Conservation (phyloP, 2,113 vertebrate genomes). For the Chloropsis cyanopogon region DNA sequence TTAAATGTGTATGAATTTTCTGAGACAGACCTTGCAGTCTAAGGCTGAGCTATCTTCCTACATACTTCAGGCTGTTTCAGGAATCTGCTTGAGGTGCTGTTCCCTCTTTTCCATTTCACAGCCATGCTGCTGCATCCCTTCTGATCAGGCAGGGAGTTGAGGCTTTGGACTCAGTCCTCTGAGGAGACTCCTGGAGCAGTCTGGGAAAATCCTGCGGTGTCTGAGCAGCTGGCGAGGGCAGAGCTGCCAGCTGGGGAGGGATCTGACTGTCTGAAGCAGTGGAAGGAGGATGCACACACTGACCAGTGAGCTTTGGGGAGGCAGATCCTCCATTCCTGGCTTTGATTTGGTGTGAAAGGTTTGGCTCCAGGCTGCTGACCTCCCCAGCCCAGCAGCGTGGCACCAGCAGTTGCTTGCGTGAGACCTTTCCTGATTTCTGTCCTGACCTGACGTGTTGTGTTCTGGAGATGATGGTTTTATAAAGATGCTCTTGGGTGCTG, state of each 20-base stretch:
- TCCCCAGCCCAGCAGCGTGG: neutral
- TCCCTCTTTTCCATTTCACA: neutral
- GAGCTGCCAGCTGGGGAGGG: neutral
- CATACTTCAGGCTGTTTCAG: neutral
- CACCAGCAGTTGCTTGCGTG: neutral
- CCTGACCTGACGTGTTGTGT: neutral
- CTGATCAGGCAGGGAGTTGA: neutral
- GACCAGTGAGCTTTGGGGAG: neutral
- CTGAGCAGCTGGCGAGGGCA: neutral
- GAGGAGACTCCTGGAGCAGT: neutral
- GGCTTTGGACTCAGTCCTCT: neutral
- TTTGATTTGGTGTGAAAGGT: neutral
- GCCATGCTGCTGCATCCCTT: neutral
- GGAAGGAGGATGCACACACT: fast-evolving
- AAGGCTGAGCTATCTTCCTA: neutral
- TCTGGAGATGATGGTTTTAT: neutral
- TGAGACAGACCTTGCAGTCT: neutral
- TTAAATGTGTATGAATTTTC: neutral
- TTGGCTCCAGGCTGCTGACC: neutral
- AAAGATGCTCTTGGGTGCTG: neutral
- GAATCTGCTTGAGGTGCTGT: neutral
- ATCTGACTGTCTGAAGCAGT: neutral
- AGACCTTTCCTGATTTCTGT: neutral
- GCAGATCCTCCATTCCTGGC: fast-evolving
- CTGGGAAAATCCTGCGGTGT: neutral